These are phyloP conservation scores for Miniopterus natalensis DNA, from an alignment of 2,113 vertebrate species.

Conservation along the genomic window DNA sequence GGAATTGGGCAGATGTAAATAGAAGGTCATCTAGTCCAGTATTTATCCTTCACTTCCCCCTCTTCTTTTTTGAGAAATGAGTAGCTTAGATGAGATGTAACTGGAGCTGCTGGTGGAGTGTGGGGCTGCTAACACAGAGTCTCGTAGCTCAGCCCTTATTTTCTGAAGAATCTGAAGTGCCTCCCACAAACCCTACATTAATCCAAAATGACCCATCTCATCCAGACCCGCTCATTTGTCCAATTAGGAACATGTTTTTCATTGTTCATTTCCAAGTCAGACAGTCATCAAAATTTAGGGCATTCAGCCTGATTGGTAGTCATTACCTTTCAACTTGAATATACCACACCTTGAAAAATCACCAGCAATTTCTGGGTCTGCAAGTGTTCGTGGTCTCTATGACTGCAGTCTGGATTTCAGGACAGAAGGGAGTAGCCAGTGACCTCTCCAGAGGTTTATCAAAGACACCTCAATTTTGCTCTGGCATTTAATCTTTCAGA, in stretches of 20 bases:
- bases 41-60: background rate
- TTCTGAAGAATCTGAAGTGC: background rate
- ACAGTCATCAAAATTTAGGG: background rate
- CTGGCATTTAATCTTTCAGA: conserved; percentile 71
- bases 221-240: background rate
- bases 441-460: conserved; percentile 56
- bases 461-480: conserved; percentile 72
- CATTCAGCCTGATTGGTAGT: background rate
- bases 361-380: background rate
- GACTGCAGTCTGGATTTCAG: background rate
- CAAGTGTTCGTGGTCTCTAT: background rate
- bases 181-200: background rate
- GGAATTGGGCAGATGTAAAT: background rate
- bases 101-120: background rate
- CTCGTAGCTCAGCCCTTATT: background rate
- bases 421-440: background rate
- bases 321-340: background rate
- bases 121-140: background rate
- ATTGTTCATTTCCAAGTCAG: conserved; percentile 15
- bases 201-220: background rate
- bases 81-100: background rate
- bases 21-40: background rate
- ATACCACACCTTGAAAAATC: background rate
- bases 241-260: background rate
- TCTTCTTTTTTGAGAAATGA: background rate